Evolutionary conservation across 2,888 invertebrate species (phyloP).

Genomic region (Tuberolachnus salignus): DNA sequence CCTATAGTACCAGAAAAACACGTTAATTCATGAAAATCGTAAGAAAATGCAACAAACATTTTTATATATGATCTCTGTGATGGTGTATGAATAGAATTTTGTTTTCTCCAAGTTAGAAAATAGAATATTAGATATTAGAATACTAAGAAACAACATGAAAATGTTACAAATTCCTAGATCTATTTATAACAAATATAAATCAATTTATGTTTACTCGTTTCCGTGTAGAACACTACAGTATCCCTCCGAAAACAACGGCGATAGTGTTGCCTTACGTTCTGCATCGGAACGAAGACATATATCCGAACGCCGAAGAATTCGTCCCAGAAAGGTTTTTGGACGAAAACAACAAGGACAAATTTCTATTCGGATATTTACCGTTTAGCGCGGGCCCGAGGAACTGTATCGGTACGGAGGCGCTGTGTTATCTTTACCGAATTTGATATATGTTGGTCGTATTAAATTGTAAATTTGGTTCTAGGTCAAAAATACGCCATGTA

Average conservation of each 20-base stretch:
- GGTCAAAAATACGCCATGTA: constrained; percentile 61
- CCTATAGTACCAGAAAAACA: no score
- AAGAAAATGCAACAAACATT: no score
- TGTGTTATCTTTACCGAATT: not conserved
- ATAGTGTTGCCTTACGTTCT: constrained; percentile 59
- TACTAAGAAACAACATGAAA: no score
- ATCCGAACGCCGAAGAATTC: constrained; percentile 64
- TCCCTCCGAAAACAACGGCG: constrained; percentile 59
- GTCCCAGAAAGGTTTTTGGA: constrained; percentile 64
- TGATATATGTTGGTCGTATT: no score
- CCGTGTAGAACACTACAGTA: constrained; percentile 53
- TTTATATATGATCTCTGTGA: no score
- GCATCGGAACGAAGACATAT: constrained; percentile 62
- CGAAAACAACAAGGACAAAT: constrained; percentile 23
- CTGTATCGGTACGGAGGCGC: constrained; percentile 63
- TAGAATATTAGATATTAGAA: no score
- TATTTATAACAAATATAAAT: no score
- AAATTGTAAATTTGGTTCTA: constrained; percentile 34
- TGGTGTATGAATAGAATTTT: no score
- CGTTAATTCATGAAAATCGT: no score
- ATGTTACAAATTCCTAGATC: no score
- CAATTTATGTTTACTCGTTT: not conserved
- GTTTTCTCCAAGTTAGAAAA: no score
- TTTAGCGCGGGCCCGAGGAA: constrained; percentile 65
- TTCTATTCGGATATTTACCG: constrained; percentile 60